Evolutionary conservation across 2,113 vertebrate genomes (phyloP).

Genomic region (Thalassoma bifasciatum): DNA sequence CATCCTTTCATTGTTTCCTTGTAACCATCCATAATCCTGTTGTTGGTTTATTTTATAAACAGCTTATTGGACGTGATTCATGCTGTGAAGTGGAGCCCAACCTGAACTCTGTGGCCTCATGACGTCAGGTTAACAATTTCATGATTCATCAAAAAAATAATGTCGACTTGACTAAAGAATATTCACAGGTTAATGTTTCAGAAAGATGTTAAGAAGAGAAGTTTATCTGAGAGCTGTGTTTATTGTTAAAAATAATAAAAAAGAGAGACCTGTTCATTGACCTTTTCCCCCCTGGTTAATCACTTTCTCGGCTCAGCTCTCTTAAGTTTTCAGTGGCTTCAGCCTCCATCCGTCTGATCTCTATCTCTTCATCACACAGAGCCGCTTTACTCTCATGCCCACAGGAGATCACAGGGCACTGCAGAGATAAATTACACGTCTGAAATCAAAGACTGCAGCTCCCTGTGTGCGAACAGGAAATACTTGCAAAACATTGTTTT

Average conservation of each 20-base stretch:
- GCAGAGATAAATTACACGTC: conserved; percentile 46
- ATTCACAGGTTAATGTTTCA: too few relatives aligned
- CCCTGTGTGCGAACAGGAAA: conserved; percentile 53
- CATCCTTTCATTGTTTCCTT: too few relatives aligned
- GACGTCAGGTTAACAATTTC: too few relatives aligned
- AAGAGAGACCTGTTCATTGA: conserved; percentile 30
- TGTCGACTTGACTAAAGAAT: too few relatives aligned
- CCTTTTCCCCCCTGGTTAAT: conserved; percentile 48
- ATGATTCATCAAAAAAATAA: too few relatives aligned
- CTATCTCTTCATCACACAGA: conserved; percentile 59
- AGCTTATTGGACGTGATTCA: too few relatives aligned
- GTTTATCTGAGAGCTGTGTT: neutral
- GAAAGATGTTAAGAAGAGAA: neutral
- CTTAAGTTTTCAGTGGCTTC: conserved; percentile 6
- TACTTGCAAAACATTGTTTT: conserved; percentile 36
- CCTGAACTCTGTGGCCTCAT: too few relatives aligned
- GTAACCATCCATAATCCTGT: too few relatives aligned
- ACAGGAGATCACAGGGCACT: conserved; percentile 59
- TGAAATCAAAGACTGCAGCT: conserved; percentile 43
- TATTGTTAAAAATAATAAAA: too few relatives aligned
- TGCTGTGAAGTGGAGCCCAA: too few relatives aligned
- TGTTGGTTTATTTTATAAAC: too few relatives aligned
- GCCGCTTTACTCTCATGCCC: conserved; percentile 61
- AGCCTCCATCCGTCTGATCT: conserved; percentile 43
- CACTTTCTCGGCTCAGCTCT: conserved; percentile 27